Conservation (phyloP, 2,113 vertebrate species). For the Todiramphus saurophagus region DNA sequence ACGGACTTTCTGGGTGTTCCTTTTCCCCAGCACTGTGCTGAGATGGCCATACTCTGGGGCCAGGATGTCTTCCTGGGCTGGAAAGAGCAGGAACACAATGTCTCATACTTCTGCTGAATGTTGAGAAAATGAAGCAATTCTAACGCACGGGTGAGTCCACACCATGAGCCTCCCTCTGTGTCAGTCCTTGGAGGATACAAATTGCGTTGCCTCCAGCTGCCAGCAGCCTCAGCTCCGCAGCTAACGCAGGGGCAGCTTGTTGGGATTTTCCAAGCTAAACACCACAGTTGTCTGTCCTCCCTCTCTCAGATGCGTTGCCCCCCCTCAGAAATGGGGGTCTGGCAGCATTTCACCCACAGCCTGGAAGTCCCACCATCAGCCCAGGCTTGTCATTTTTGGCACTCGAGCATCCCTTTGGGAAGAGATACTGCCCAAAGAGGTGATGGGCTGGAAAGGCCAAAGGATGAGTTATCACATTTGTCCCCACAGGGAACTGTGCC, state of each 20-base stretch:
- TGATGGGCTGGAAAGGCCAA: not conserved
- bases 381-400: not conserved
- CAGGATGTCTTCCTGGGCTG: not conserved
- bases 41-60: not conserved
- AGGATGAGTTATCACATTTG: not conserved
- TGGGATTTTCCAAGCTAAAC: slow-evolving; percentile 23
- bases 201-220: slow-evolving; percentile 8
- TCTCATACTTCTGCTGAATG: slow-evolving; percentile 18
- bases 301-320: not conserved
- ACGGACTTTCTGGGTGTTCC: not conserved
- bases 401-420: not conserved
- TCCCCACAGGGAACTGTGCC: not conserved
- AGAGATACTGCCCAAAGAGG: not conserved
- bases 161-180: not conserved
- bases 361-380: not conserved
- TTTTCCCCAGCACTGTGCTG: not conserved
- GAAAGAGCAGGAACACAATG: not conserved
- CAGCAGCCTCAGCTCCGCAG: not conserved
- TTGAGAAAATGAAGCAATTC: slow-evolving; percentile 32
- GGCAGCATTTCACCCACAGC: not conserved
- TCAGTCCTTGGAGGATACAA: not conserved
- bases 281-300: accelerated
- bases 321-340: not conserved
- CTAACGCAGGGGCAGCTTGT: not conserved
- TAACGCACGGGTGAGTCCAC: not conserved